A percentile compares a stretch with the other conserved stretches of the same genome.
phyloP scores from a whole-genome alignment of 2,797 vertebrate species.

The Pristis pectinata region DNA sequence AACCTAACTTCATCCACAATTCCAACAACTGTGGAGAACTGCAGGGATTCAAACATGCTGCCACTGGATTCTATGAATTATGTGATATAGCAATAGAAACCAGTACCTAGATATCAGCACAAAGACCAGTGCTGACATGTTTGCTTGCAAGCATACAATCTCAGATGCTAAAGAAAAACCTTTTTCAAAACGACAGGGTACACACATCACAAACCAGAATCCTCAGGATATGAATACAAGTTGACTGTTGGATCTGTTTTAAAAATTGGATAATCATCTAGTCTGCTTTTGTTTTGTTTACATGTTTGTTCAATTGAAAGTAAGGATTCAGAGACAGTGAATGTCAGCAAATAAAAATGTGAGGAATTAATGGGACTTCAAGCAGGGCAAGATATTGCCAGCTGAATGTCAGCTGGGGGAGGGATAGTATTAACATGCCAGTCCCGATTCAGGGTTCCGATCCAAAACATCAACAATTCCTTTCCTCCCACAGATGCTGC shows the following conservation, averaged over 20 bases:
- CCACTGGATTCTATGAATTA: neutral
- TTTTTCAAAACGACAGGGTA: neutral
- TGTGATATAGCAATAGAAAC: neutral
- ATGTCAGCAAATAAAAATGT: neutral
- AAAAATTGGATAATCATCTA: neutral
- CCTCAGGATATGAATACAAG: neutral
- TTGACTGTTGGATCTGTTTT: neutral
- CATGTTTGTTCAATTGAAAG: neutral
- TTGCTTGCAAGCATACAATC: neutral
- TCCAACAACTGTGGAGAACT: neutral
- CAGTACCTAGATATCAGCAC: neutral
- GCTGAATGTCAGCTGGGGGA: neutral
- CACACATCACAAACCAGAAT: neutral
- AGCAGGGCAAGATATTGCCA: neutral
- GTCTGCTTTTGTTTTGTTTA: neutral
- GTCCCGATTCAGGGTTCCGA: too few relatives aligned
- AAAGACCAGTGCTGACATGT: neutral
- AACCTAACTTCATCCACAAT: conserved; percentile 5
- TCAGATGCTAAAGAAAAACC: neutral
- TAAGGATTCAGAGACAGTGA: neutral
- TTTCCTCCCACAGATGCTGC: too few relatives aligned
- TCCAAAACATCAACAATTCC: too few relatives aligned
- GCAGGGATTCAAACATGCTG: neutral
- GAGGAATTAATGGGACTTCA: neutral
- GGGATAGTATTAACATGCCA: too few relatives aligned